phyloP scores from a whole-genome alignment of 2,113 vertebrate species.

The Pterophyllum scalare region DNA sequence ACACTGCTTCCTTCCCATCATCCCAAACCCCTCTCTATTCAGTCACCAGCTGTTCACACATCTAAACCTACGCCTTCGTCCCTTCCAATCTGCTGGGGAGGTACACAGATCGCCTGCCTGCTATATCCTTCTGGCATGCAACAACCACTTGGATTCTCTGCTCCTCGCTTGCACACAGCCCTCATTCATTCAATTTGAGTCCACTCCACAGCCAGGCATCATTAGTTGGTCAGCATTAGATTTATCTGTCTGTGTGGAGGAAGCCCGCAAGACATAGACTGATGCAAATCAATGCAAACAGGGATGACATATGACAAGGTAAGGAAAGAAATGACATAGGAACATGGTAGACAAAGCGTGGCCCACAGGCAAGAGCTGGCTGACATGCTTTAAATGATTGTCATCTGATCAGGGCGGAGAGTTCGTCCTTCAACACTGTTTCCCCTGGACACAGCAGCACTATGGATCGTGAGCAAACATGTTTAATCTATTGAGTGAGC shows the following conservation, averaged over 20 bases:
- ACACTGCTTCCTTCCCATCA: slow-evolving; percentile 10
- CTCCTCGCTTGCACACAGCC: slow-evolving; percentile 24
- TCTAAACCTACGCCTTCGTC: slow-evolving; percentile 32
- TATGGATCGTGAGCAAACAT: slow-evolving; percentile 4
- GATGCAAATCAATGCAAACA: slow-evolving; percentile 51
- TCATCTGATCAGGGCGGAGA: slow-evolving; percentile 47
- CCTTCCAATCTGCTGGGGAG: slow-evolving; percentile 29
- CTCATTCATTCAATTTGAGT: slow-evolving; percentile 45
- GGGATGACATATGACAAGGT: slow-evolving; percentile 31
- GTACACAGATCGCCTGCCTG: slow-evolving; percentile 28
- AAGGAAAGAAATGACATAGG: slow-evolving; percentile 13
- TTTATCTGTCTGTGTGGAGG: slow-evolving; percentile 16
- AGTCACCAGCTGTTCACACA: slow-evolving; percentile 54
- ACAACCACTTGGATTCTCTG: slow-evolving; percentile 25
- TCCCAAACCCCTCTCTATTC: slow-evolving; percentile 26
- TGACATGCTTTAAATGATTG: slow-evolving; percentile 51
- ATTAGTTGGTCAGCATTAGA: slow-evolving; percentile 47
- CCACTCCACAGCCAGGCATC: slow-evolving; percentile 35
- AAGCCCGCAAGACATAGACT: slow-evolving; percentile 33
- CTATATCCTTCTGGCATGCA: slow-evolving; percentile 43
- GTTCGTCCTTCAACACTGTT: slow-evolving; percentile 53
- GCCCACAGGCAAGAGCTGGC: slow-evolving; percentile 25
- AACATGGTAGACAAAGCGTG: slow-evolving; percentile 16
- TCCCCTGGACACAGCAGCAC: slow-evolving; percentile 7
- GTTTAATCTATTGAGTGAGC: not conserved